phyloP scores from a whole-genome alignment of 1,140 invertebrate species.

The roundworm (Caenorhabditis elegans) region WBcel235 BX284604.4:2437501-2438000 shows the following conservation, averaged over 20 bases:
- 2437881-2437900: too few species aligned
- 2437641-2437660: not conserved
- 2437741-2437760: not conserved
- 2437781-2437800: not conserved
- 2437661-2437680: not conserved
- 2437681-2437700: not conserved
- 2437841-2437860: not conserved
- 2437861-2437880: too few species aligned
- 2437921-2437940: too few species aligned
- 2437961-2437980: too few species aligned
- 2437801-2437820: not conserved
- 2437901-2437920: too few species aligned
- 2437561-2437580: not conserved
- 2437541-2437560: not conserved
- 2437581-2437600: not conserved
- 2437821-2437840: slow-evolving; percentile 13
- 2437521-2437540: not conserved
- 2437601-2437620: not conserved
- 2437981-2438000: too few species aligned
- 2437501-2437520: not conserved
- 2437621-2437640: not conserved
- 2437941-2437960: too few species aligned
- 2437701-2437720: not conserved
- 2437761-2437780: not conserved
- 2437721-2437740: slow-evolving; percentile 4